Conservation (phyloP, 2,797 vertebrate species). For the Silurus aristotelis region DNA sequence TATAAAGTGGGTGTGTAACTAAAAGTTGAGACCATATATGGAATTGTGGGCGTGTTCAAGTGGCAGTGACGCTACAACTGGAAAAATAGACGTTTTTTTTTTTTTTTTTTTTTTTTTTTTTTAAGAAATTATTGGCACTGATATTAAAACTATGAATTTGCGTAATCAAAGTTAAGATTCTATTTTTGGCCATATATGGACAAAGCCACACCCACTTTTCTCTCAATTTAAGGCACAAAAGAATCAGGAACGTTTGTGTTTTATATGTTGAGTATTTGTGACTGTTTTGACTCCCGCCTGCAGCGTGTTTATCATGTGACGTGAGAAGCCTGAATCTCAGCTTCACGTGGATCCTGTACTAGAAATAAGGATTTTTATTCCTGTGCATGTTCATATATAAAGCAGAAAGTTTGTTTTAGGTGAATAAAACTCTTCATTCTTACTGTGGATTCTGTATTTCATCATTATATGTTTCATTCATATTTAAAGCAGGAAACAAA, state of each 20-base stretch:
- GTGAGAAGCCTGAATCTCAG: not conserved
- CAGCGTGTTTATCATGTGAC: not conserved
- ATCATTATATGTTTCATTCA: not conserved
- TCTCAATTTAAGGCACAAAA: not conserved
- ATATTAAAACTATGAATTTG: not conserved
- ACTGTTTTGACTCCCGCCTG: not conserved
- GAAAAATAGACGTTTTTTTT: too few species aligned
- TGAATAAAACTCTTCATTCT: not conserved
- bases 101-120: too few species aligned
- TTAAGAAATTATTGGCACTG: not conserved
- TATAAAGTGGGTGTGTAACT: not conserved
- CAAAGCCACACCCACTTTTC: not conserved
- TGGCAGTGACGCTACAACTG: not conserved
- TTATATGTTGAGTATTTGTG: not conserved
- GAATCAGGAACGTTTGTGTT: not conserved
- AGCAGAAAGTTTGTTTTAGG: not conserved
- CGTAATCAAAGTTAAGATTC: not conserved
- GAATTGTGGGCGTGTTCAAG: not conserved
- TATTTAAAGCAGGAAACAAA: not conserved
- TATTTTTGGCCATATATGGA: not conserved
- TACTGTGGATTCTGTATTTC: not conserved
- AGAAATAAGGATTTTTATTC: not conserved
- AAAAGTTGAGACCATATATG: not conserved
- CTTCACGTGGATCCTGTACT: not conserved
- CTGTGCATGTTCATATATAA: not conserved